Conservation (phyloP, 2,888 invertebrate genomes). For the Pachycephus smyrnensis region DNA sequence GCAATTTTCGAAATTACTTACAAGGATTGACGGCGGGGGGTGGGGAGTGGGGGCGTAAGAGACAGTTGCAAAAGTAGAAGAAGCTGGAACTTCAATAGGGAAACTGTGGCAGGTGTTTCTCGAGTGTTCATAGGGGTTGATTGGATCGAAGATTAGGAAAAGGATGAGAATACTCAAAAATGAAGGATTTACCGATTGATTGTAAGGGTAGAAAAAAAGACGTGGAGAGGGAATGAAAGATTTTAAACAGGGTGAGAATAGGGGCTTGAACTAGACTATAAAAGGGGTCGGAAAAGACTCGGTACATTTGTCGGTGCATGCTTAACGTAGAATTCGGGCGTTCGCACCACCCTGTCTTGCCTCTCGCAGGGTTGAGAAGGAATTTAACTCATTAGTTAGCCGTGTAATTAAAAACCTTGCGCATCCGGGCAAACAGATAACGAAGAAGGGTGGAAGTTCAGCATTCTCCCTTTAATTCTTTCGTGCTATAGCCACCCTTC, state of each 20-base stretch:
- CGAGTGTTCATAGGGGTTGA: background rate
- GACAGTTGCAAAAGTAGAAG: background rate
- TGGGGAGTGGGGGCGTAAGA: background rate
- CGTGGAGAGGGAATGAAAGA: background rate
- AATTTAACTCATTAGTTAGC: constrained; percentile 61
- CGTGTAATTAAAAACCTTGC: constrained; percentile 62
- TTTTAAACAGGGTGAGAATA: background rate
- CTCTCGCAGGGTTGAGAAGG: constrained; percentile 41
- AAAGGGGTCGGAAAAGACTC: background rate
- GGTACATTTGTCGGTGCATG: constrained; percentile 4
- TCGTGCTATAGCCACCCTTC: constrained; percentile 12
- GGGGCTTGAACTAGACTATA: background rate
- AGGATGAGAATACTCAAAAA: background rate
- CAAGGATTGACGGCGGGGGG: background rate
- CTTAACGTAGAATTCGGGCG: background rate
- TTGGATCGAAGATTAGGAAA: background rate
- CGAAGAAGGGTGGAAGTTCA: constrained; percentile 52
- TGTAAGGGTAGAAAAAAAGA: background rate
- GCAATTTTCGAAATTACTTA: background rate
- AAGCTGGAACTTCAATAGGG: background rate
- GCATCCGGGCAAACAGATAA: constrained; percentile 59
- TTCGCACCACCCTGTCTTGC: constrained; percentile 7
- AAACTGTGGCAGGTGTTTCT: background rate
- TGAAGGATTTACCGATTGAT: background rate
- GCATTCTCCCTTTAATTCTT: constrained; percentile 54